phyloP scores from a whole-genome alignment of 2,888 invertebrate genomes.

The Dyspetes luteomarginatus region DNA sequence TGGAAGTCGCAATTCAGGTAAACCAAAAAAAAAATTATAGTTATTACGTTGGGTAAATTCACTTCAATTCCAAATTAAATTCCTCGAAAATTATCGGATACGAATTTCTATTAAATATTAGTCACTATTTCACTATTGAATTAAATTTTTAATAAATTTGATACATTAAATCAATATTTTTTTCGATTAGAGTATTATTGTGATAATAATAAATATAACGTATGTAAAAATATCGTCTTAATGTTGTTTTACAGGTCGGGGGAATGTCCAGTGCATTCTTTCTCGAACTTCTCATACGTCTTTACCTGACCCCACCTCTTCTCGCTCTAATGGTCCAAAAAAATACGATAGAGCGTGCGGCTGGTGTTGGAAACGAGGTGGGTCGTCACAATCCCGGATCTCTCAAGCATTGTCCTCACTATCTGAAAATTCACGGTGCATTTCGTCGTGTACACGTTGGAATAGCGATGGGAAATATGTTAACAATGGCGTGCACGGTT shows the following conservation, averaged over 20 bases:
- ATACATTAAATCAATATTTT: too few relatives aligned
- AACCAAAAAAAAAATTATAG: background rate
- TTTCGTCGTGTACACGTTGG: conserved; percentile 91
- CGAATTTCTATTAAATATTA: too few relatives aligned
- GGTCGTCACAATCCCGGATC: conserved; percentile 89
- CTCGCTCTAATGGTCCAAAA: conserved; percentile 90
- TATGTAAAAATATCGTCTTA: too few relatives aligned
- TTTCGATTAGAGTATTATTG: too few relatives aligned
- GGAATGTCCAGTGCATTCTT: conserved; percentile 88
- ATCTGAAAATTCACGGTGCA: conserved; percentile 89
- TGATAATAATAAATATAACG: conserved; percentile 37
- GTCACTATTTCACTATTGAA: too few relatives aligned
- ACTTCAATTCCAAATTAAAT: too few relatives aligned
- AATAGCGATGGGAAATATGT: conserved; percentile 92
- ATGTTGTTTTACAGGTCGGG: conserved; percentile 87
- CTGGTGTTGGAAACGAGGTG: conserved; percentile 91
- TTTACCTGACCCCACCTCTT: conserved; percentile 91
- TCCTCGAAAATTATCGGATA: too few relatives aligned
- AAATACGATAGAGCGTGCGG: conserved; percentile 89
- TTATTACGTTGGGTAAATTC: conserved; percentile 9
- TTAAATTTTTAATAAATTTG: conserved; percentile 10
- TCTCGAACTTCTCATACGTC: conserved; percentile 90
- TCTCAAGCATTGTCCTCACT: conserved; percentile 91
- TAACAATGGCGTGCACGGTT: conserved; percentile 87
- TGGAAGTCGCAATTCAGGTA: conserved; percentile 85